These are phyloP conservation scores for Cervus canadensis DNA, from an alignment of 2,113 vertebrate species.

Conservation along the genomic window DNA sequence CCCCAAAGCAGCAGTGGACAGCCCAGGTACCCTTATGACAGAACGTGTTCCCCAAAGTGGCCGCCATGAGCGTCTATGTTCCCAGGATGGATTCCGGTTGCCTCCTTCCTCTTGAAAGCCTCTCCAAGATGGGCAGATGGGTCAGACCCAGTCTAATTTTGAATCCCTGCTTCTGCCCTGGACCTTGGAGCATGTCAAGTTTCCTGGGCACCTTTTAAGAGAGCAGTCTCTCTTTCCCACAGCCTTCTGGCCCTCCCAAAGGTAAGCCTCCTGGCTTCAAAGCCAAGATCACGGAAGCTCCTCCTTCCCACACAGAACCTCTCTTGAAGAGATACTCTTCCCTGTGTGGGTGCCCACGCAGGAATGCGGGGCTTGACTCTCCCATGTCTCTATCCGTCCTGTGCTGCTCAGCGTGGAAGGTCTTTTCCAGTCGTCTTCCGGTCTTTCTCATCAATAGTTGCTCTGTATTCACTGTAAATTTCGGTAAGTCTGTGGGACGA, in stretches of 20 bases:
- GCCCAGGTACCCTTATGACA: background rate
- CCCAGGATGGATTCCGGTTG: background rate
- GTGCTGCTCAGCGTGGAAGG: background rate
- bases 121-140: background rate
- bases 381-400: too few relatives aligned
- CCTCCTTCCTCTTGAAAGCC: background rate
- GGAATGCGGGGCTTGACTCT: background rate
- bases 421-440: background rate
- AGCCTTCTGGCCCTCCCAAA: background rate
- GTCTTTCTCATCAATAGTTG: background rate
- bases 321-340: background rate
- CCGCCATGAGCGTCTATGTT: accelerated
- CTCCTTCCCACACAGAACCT: background rate
- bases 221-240: background rate
- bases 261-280: background rate
- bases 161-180: background rate
- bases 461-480: too few relatives aligned
- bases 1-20: background rate
- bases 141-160: background rate
- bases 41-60: background rate
- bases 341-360: background rate
- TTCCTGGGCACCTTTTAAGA: background rate
- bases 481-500: background rate
- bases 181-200: background rate
- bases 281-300: background rate